A percentile compares a stretch with the other conserved stretches of the same genome.
Evolutionary conservation across 1,140 invertebrate species (phyloP).

Genomic region (Polyergus mexicanus): DNA sequence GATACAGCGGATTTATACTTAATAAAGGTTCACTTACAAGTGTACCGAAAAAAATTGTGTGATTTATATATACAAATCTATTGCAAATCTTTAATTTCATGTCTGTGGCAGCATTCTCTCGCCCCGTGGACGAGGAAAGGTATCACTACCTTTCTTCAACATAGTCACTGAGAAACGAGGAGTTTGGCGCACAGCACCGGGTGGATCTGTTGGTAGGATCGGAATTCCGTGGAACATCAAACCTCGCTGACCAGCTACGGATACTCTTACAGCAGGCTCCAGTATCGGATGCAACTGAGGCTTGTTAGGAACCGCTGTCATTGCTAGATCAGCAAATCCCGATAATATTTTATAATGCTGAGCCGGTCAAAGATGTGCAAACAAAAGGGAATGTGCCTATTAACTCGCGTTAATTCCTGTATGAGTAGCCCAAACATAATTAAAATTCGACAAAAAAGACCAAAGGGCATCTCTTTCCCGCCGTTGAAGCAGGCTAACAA

Average conservation of each 20-base stretch:
- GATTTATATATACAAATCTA: constrained; percentile 70
- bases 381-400: constrained; percentile 45
- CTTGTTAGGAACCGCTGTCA: constrained; percentile 73
- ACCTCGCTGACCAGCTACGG: constrained; percentile 78
- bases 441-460: constrained; percentile 50
- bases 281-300: constrained; percentile 79
- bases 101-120: constrained; percentile 63
- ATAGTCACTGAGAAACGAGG: constrained; percentile 83
- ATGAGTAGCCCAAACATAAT: constrained; percentile 36
- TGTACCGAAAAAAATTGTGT: constrained; percentile 22
- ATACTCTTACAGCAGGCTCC: constrained; percentile 79
- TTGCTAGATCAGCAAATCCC: constrained; percentile 79
- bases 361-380: constrained; percentile 40
- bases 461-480: not conserved
- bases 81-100: constrained; percentile 51
- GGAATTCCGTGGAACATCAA: constrained; percentile 81
- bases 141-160: constrained; percentile 79
- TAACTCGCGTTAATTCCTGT: constrained; percentile 52
- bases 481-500: constrained; percentile 37
- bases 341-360: constrained; percentile 74
- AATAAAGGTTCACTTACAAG: constrained; percentile 36
- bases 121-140: constrained; percentile 65
- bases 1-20: constrained; percentile 8
- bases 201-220: constrained; percentile 82
- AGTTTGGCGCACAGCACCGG: constrained; percentile 78